A percentile compares a stretch with the other conserved stretches of the same genome.
Conservation (phyloP, 2,113 vertebrate species). For the Opisthocomus hoazin region DNA sequence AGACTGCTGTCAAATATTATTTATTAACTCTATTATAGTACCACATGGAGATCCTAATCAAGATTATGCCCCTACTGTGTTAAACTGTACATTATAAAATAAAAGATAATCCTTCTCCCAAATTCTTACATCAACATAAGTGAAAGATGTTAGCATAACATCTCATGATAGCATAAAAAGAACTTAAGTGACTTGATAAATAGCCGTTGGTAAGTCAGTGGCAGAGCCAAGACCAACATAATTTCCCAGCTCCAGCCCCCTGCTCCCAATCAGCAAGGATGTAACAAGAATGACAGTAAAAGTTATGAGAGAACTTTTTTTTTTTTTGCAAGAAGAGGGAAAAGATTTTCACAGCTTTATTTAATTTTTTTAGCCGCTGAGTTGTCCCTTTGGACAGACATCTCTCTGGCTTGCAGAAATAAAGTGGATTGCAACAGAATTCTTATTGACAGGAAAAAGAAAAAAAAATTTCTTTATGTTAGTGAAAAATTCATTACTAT, state of each 20-base stretch:
- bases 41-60: slow-evolving; percentile 9
- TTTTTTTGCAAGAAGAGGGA: neutral
- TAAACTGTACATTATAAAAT: neutral
- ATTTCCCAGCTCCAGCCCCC: neutral
- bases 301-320: neutral
- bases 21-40: slow-evolving; percentile 49
- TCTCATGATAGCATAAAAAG: neutral
- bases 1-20: slow-evolving; percentile 44
- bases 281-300: neutral
- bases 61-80: neutral
- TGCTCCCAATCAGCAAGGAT: neutral
- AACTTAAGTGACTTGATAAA: neutral
- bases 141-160: neutral
- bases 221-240: neutral
- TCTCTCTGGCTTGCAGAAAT: neutral
- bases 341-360: neutral
- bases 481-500: neutral
- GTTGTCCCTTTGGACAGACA: neutral
- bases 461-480: neutral
- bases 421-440: neutral
- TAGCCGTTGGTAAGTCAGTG: neutral
- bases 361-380: neutral
- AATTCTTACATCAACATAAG: neutral
- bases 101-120: neutral
- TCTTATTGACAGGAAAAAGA: neutral